Evolutionary conservation across 2,888 invertebrate genomes (phyloP).

Genomic region (Cephus sareptanus): DNA sequence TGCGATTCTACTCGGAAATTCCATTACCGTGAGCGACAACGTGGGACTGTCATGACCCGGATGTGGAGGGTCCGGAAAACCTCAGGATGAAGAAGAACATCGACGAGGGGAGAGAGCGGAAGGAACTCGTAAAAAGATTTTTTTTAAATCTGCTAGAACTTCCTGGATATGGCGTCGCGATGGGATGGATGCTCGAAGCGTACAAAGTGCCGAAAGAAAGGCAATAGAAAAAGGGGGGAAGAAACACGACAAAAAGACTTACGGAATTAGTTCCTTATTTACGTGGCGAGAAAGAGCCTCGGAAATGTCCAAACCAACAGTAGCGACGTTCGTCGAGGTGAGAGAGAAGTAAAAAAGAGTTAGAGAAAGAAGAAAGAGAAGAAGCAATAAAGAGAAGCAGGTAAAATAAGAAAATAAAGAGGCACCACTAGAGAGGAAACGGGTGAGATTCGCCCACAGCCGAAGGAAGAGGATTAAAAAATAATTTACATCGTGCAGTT

Average conservation of each 20-base stretch:
- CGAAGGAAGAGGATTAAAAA: conserved; percentile 49
- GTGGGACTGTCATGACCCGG: conserved; percentile 4
- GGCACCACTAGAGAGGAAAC: neutral
- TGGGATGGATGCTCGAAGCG: too few relatives aligned
- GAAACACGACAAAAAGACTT: neutral
- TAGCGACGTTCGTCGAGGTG: neutral
- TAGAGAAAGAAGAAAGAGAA: too few relatives aligned
- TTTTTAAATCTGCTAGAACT: too few relatives aligned
- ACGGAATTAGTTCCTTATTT: conserved; percentile 31
- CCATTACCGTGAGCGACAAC: conserved; percentile 45
- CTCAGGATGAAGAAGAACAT: conserved; percentile 4
- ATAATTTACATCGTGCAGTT: conserved; percentile 55
- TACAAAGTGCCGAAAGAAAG: too few relatives aligned
- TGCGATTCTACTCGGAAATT: conserved; percentile 52
- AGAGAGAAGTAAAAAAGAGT: neutral
- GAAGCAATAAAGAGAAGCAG: too few relatives aligned
- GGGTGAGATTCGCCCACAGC: neutral
- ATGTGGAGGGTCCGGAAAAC: too few relatives aligned
- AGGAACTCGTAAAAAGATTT: too few relatives aligned
- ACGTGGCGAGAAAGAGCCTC: conserved; percentile 18
- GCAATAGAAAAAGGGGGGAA: too few relatives aligned
- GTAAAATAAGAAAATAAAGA: neutral
- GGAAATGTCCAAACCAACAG: conserved; percentile 13
- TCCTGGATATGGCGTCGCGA: too few relatives aligned
- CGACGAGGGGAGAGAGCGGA: conserved; percentile 12